Evolutionary conservation across 2,888 invertebrate genomes (phyloP), one percentile per base, ranked within the genome.

Genomic region (Tubiluchus corallicola): DNA sequence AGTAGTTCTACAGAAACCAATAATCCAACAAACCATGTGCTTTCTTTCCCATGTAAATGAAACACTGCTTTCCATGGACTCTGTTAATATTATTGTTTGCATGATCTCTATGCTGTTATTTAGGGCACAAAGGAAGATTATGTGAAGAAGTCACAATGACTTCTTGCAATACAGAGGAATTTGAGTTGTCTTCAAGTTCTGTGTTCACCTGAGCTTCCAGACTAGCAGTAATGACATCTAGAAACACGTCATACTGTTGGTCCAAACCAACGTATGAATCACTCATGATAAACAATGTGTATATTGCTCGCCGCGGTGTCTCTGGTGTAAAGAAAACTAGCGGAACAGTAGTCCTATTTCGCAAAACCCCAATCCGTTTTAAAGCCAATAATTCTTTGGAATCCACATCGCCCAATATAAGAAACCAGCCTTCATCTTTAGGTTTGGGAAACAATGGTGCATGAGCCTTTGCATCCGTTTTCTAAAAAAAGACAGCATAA

Each of bases 391-490:
- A 68, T 55, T 88, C 82, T 4, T 17, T 3, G 1, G 68, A 67
- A 43, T 75, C 74, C 17, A 74, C 65, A 18, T 75, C 74, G 2
- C 90, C 92, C 4, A 96, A 67, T 0, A 87, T 73, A 2, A 90
- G 59, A 65, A 94, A 80, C 96, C 96, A 98, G 45, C 88, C 84
- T 62, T 94, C 94, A 58, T 83, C 84, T 67, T 94, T 96, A 29
- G 79, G 77, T 62, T 92, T 90, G 2, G 85, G 78, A 69, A 87
- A 96, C 49, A 77, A 75, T 0, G 84, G 82, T 48, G 84, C 78
- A 48, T 77, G 68, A n/a, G 80, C 82, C 53, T 68, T 68, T 20
- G 72, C 72, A 55, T 62, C 60, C 41, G 43, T 38, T 47, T 48
- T 56, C 60, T 59, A 52, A 16, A 55, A 50, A 37, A n/a, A 15